These are phyloP conservation scores for Eptatretus burgeri DNA, from an alignment of 2,113 vertebrate genomes.

Conservation along the genomic window DNA sequence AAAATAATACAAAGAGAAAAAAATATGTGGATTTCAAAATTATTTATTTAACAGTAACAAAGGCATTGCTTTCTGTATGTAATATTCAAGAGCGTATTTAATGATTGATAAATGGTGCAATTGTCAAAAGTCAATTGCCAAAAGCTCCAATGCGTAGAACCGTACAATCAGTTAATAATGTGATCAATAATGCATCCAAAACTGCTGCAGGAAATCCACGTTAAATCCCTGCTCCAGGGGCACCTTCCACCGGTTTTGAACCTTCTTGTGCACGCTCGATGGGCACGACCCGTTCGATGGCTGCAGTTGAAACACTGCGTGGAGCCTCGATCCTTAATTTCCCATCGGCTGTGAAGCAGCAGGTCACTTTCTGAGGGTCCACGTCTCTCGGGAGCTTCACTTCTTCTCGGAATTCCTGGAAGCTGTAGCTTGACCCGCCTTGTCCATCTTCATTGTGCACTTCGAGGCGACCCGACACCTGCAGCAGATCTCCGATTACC, in stretches of 20 bases:
- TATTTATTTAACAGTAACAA: too few relatives aligned
- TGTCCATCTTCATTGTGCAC: not conserved
- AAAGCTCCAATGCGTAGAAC: too few relatives aligned
- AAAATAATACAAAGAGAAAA: too few relatives aligned
- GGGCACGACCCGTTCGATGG: not conserved
- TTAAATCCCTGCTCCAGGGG: too few relatives aligned
- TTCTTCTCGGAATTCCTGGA: constrained; percentile 2
- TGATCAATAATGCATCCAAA: too few relatives aligned
- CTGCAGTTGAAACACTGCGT: not conserved
- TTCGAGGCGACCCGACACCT: constrained; percentile 1
- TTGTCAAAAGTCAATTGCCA: too few relatives aligned
- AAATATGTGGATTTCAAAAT: too few relatives aligned
- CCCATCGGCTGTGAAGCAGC: not conserved
- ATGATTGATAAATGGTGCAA: too few relatives aligned
- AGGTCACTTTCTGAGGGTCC: constrained; percentile 3
- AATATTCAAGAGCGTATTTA: too few relatives aligned
- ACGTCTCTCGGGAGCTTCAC: constrained; percentile 1
- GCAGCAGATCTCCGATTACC: not conserved
- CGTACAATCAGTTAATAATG: too few relatives aligned
- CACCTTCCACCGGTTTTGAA: not conserved
- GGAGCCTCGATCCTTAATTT: not conserved
- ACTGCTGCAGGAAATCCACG: too few relatives aligned
- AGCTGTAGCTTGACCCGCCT: not conserved
- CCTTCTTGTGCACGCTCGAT: not conserved
- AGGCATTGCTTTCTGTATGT: too few relatives aligned